phyloP scores from a whole-genome alignment of 1,140 invertebrate genomes.

The Drosophila orena region DNA sequence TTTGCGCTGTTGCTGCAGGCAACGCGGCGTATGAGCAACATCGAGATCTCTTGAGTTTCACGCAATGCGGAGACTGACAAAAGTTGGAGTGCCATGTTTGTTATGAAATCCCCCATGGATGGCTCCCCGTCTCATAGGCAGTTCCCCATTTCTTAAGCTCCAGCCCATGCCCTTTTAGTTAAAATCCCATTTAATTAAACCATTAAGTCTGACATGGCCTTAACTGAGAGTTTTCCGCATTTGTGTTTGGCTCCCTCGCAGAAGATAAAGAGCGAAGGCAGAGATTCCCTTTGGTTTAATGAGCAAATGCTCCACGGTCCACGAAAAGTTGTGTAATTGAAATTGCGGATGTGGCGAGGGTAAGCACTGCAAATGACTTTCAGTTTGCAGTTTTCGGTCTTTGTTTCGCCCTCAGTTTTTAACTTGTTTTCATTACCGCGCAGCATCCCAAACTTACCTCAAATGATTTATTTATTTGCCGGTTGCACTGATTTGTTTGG shows the following conservation, averaged over 20 bases:
- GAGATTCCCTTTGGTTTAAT: constrained; percentile 28
- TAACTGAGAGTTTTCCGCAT: constrained; percentile 33
- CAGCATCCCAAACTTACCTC: constrained; percentile 30
- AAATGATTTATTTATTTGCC: constrained; percentile 42
- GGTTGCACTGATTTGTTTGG: constrained; percentile 12
- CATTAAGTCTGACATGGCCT: constrained; percentile 51
- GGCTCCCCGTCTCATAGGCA: too few species aligned
- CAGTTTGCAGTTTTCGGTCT: constrained; percentile 35
- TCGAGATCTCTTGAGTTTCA: constrained; percentile 35
- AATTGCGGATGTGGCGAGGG: constrained; percentile 62
- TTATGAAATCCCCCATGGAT: constrained; percentile 51
- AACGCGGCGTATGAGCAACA: constrained; percentile 65
- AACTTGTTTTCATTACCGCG: constrained; percentile 14
- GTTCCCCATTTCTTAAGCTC: background rate
- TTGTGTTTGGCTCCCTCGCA: constrained; percentile 9
- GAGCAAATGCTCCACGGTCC: constrained; percentile 34
- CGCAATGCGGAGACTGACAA: constrained; percentile 32
- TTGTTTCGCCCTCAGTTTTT: constrained; percentile 19
- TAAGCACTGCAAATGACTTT: constrained; percentile 67
- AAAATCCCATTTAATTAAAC: constrained; percentile 68
- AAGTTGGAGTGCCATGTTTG: constrained; percentile 68
- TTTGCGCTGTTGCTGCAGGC: constrained; percentile 9
- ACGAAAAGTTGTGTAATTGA: constrained; percentile 64
- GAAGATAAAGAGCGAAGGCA: constrained; percentile 1
- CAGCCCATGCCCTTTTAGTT: constrained; percentile 8